Evolutionary conservation across 2,888 invertebrate genomes (phyloP), one percentile per base, ranked within the genome.

Genomic region (Napeogenes sylphis): DNA sequence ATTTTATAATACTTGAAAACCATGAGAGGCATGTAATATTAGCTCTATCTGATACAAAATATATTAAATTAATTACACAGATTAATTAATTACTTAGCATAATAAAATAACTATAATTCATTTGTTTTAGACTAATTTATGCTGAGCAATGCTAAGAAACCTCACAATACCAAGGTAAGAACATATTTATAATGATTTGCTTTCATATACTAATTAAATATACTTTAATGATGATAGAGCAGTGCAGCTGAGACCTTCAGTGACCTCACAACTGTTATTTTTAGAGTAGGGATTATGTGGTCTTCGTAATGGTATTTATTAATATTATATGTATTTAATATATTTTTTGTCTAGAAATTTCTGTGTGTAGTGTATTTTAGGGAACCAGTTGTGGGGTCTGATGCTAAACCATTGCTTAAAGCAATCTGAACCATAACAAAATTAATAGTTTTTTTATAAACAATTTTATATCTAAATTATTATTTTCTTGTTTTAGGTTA

Each of bases 11-110:
- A 84, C 80, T 89, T 90, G 90, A 90, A 73, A 76, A 78, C 72
- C 71, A 77, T 89, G 90, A 89, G 89, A 88, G 89, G 89, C 90
- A 90, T 90, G 90, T 88, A 60, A 87, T 89, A 90, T 90, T 90
- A 90, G 90, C 88, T 90, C 90, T 90, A 90, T 78, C 90, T 90
- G 90, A 88, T 59, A 45, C 35, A 54, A 1, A 10, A 21, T 4
- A 53, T 21, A 42, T 45, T 14, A 2, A 14, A 45, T 6, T 13
- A 21, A 21, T 21, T 21, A 21, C 21, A 21, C 21, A 21, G 21
- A 21, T 21, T 21, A 21, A 21, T 21, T 21, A 21, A 21, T 21
- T 21, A 21, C 21, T 21, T 21, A 21, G 0, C 21, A 21, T 21
- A 21, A 21, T 21, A 21, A 30, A 38, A 35, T n/a, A 42, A 42